A percentile compares a stretch with the other conserved stretches of the same genome.
Evolutionary conservation across 2,113 vertebrate genomes (phyloP).

Genomic region (Mirza zaza): DNA sequence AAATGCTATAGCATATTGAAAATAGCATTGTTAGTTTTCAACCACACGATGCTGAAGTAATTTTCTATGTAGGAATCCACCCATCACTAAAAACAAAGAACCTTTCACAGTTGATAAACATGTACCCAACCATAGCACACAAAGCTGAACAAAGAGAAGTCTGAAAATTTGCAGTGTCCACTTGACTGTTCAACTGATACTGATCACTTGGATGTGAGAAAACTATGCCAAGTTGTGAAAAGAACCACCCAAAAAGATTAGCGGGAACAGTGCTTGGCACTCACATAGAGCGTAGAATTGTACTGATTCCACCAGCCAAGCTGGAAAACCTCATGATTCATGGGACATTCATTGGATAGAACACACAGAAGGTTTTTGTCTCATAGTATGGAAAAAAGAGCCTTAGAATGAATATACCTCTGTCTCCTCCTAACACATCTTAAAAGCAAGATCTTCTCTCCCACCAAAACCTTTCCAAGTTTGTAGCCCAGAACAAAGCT

Average conservation of each 20-base stretch:
- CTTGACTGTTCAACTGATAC: not conserved
- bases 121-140: not conserved
- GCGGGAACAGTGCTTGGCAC: not conserved
- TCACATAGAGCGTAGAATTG: not conserved
- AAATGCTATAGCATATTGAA: not conserved
- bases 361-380: not conserved
- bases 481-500: not conserved
- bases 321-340: not conserved
- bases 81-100: not conserved
- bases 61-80: not conserved
- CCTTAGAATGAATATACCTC: not conserved
- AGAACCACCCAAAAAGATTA: not conserved
- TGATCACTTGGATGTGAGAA: not conserved
- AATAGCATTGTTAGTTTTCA: not conserved
- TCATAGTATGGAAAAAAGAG: not conserved
- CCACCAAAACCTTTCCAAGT: not conserved
- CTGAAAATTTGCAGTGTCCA: not conserved
- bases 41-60: not conserved
- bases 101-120: not conserved
- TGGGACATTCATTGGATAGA: not conserved
- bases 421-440: not conserved
- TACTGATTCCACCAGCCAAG: not conserved
- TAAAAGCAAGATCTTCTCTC: not conserved
- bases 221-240: not conserved
- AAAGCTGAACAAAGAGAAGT: not conserved